Conservation (phyloP, 2,888 invertebrate species). For the Ochropacha duplaris region DNA sequence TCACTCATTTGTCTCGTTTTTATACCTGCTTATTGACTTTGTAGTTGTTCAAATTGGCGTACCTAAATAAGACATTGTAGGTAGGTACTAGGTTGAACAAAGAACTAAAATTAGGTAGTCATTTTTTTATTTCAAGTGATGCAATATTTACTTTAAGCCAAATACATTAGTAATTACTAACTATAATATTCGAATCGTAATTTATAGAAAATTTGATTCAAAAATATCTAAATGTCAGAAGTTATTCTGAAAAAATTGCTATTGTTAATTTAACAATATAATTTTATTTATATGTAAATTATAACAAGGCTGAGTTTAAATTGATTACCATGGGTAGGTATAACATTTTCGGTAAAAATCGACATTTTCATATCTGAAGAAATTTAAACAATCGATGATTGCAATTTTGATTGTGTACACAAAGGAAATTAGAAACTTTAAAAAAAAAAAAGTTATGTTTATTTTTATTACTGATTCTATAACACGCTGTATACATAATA, state of each 20-base stretch:
- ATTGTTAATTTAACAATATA: constrained; percentile 1
- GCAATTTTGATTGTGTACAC: too few species aligned
- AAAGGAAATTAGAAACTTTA: background rate
- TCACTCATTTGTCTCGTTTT: background rate
- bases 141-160: too few species aligned
- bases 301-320: background rate
- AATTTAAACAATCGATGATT: too few species aligned
- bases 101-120: background rate
- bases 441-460: background rate
- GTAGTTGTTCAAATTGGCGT: background rate
- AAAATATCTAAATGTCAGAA: too few species aligned
- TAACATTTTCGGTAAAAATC: too few species aligned
- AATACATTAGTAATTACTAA: too few species aligned
- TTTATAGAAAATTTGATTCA: too few species aligned
- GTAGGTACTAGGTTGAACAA: background rate
- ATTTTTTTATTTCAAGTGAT: too few species aligned
- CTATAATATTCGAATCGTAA: too few species aligned
- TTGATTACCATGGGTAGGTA: constrained; percentile 1
- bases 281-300: background rate
- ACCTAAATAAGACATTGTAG: too few species aligned
- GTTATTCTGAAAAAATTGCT: background rate
- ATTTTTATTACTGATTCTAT: background rate
- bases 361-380: too few species aligned
- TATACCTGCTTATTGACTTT: background rate
- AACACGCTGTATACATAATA: background rate